Base-by-base conservation (phyloP, 2,888 invertebrate species). In the Agriopis marginaria region DNA sequence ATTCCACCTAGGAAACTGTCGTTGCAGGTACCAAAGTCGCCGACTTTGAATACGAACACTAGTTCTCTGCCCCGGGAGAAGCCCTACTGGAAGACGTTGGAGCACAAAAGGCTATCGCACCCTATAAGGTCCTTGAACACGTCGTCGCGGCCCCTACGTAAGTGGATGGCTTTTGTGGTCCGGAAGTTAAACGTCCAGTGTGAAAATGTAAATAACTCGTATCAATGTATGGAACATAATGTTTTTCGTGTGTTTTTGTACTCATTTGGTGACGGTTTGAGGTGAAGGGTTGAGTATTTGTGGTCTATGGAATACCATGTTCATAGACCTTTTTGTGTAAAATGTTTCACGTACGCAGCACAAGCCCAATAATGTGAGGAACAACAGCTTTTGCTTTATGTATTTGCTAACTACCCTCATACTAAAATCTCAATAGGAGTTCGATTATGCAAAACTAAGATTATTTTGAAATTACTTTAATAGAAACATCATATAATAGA, bases 61-160 rank as follows among this genome's bases (percentile, higher is more conserved):
- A 88, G 90, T 9, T 91, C 92, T 1, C 80, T 91, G 70, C 91
- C 91, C 12, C 84, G 90, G 14, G 84, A 86, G 61, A 91, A 90
- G 74, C 87, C 89, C 9, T 94, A 93, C 71, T 94, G 94, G 94
- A 92, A 89, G 86, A 93, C 89, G 12, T 79, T 89, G 84, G 93
- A 92, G 74, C 93, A 94, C 80, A 94, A 94, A 83, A 83, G 94
- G 63, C 85, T 93, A 70, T 93, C 93, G 47, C 89, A 93, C 71
- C 94, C 94, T 12, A 81, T 90, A 71, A 83, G 94, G 69, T 92
- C 93, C 9, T 80, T 94, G 82, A 91, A 93, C 79, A 82, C 88
- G 72, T 85, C 90, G 61, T 81, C 88, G 67, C 83, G 89, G 78
- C 86, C 88, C 73, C 82, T 91, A 89, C 91, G 94, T 94, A 94